phyloP scores from a whole-genome alignment of 1,140 invertebrate species.

The Calephelis virginiensis region DNA sequence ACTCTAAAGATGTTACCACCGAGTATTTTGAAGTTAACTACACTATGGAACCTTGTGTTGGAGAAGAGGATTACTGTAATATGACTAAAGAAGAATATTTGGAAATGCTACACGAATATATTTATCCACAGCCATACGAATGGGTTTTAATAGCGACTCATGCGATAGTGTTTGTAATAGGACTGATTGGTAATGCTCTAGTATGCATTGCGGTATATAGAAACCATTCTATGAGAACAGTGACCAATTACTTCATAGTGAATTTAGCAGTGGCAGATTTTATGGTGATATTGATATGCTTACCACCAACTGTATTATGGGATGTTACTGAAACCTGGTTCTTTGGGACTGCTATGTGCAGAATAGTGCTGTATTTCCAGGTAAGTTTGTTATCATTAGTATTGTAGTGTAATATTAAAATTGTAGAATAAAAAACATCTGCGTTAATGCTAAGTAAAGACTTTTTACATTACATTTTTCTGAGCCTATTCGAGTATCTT shows the following conservation, averaged over 20 bases:
- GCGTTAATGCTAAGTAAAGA: too few relatives aligned
- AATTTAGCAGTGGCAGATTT: constrained; percentile 95
- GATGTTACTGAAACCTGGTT: constrained; percentile 96
- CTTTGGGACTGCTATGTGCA: constrained; percentile 89
- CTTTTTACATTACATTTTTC: too few relatives aligned
- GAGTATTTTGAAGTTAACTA: constrained; percentile 37
- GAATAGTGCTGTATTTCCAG: constrained; percentile 91
- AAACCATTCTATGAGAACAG: constrained; percentile 91
- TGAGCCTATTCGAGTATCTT: too few relatives aligned
- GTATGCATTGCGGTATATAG: constrained; percentile 93
- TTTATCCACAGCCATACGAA: constrained; percentile 80
- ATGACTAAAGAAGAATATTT: constrained; percentile 82
- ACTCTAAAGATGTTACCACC: constrained; percentile 26
- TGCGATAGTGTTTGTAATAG: constrained; percentile 85
- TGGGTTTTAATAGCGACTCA: constrained; percentile 87
- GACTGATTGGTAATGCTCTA: constrained; percentile 91
- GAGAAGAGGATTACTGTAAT: constrained; percentile 64
- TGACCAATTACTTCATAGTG: constrained; percentile 96
- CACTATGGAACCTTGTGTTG: constrained; percentile 52
- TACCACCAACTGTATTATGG: constrained; percentile 92
- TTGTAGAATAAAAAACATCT: too few relatives aligned
- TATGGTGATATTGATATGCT: constrained; percentile 92
- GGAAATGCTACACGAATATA: constrained; percentile 80
- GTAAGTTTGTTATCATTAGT: constrained; percentile 78
- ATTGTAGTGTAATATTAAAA: too few relatives aligned